phyloP scores from a whole-genome alignment of 2,797 vertebrate species.

The Chelidonichthys spinosus region DNA sequence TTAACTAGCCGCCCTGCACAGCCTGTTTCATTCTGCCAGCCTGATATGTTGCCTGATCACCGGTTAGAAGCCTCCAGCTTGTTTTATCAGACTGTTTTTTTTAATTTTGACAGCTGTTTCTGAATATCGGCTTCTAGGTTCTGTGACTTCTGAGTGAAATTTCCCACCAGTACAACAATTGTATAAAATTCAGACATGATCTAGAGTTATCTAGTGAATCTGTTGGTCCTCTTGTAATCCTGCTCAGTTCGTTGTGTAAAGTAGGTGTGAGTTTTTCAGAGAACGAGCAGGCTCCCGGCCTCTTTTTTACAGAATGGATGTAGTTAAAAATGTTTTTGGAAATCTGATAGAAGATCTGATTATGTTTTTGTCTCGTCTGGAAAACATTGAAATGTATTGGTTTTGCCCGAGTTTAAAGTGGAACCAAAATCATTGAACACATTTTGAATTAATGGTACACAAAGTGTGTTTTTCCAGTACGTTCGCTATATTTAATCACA shows the following conservation, averaged over 20 bases:
- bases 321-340: neutral
- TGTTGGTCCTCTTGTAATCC: neutral
- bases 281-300: neutral
- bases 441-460: neutral
- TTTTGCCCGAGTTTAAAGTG: neutral
- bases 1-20: neutral
- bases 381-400: neutral
- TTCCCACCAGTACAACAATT: neutral
- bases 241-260: too few relatives aligned
- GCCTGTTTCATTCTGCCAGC: too few relatives aligned
- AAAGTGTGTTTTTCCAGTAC: neutral
- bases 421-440: neutral
- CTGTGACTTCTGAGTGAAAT: neutral
- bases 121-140: too few relatives aligned
- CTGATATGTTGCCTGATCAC: neutral
- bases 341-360: neutral
- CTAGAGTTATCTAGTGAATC: neutral
- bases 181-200: neutral
- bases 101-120: too few relatives aligned
- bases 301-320: neutral
- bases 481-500: neutral
- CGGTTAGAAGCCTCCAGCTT: neutral
- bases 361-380: too few relatives aligned
- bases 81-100: neutral
- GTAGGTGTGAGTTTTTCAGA: too few relatives aligned